phyloP scores from a whole-genome alignment of 2,888 invertebrate species.

The Callinectes sapidus region DNA sequence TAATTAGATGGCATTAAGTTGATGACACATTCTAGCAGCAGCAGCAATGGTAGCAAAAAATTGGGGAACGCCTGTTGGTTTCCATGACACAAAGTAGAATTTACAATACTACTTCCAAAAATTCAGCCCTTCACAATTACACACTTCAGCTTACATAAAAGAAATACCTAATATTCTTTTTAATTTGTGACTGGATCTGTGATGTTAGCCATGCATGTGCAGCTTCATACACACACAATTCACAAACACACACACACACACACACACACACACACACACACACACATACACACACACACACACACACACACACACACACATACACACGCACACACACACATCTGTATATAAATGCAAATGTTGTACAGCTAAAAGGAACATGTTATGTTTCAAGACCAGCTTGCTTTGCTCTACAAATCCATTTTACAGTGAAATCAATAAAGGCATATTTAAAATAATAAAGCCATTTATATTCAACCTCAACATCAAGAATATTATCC shows the following conservation, averaged over 20 bases:
- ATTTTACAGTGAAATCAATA: not conserved
- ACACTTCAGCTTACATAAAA: not conserved
- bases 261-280: conserved; percentile 8
- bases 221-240: not conserved
- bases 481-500: not conserved
- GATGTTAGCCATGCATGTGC: not conserved
- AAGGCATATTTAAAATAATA: not conserved
- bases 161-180: not conserved
- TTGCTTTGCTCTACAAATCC: not conserved
- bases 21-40: not conserved
- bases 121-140: not conserved
- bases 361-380: not conserved
- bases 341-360: not conserved
- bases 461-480: not conserved
- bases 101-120: not conserved
- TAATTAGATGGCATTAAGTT: not conserved
- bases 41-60: not conserved
- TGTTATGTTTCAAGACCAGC: not conserved
- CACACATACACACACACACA: conserved; percentile 21
- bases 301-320: conserved; percentile 13
- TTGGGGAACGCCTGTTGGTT: not conserved
- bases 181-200: not conserved
- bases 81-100: not conserved
- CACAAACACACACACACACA: not conserved
- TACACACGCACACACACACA: conserved; percentile 24